Percentiles rank a stretch among this genome's conserved stretches.
phyloP scores from a whole-genome alignment of 1,140 invertebrate species.

The Apis cerana region DNA sequence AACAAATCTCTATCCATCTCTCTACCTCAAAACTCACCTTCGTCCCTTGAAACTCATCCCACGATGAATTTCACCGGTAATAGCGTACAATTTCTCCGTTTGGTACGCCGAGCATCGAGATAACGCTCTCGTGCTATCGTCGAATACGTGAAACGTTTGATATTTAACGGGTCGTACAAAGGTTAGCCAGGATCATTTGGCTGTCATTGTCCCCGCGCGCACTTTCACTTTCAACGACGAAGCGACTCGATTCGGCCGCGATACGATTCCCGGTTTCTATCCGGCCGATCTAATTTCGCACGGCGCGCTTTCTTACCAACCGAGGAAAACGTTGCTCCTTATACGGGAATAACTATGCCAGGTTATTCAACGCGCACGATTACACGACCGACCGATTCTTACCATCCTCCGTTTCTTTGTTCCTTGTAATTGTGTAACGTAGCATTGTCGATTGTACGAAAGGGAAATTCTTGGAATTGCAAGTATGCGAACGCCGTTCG shows the following conservation, averaged over 20 bases:
- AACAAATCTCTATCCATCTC: no score
- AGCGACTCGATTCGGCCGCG: constrained; percentile 17
- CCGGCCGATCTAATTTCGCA: constrained; percentile 24
- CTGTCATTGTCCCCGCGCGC: constrained; percentile 64
- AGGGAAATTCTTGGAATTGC: neutral
- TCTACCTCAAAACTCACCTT: no score
- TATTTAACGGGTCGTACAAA: constrained; percentile 61
- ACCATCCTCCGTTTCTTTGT: neutral
- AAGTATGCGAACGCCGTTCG: neutral
- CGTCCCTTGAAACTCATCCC: no score
- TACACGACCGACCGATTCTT: constrained; percentile 5
- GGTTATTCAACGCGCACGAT: neutral
- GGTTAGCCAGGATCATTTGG: constrained; percentile 57
- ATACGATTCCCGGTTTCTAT: constrained; percentile 1
- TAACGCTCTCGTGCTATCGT: neutral
- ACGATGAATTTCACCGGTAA: no score
- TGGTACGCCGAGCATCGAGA: no score
- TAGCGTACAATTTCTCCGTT: no score
- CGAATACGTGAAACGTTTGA: constrained; percentile 44
- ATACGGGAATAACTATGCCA: neutral
- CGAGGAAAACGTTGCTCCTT: neutral
- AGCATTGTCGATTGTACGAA: neutral
- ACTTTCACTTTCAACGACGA: constrained; percentile 69
- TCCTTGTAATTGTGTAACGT: neutral
- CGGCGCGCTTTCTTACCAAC: constrained; percentile 17